Base-by-base conservation (phyloP, 2,797 vertebrate genomes). In the Phalloptychus januarius region DNA sequence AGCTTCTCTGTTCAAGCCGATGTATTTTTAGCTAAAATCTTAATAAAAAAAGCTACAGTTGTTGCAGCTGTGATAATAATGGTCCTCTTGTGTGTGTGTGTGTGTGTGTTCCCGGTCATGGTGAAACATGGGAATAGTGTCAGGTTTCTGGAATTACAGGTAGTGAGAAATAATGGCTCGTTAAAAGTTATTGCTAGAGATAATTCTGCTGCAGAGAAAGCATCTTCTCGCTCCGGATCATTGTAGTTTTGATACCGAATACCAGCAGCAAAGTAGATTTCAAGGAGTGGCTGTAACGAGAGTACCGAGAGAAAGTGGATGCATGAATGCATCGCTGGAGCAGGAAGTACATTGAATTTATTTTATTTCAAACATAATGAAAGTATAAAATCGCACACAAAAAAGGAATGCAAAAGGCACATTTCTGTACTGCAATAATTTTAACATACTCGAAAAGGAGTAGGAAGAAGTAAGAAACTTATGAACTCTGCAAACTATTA, bases 131-230 rank as follows among this genome's bases (percentile, higher is more conserved):
- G 23, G 56, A 78, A 46, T 25, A 4, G 86, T 67, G 52, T 93
- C 83, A 33, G 15, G 71, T 91, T 88, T 86, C 80, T 52, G 1
- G 11, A 71, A 13, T 71, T 31, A 54, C 28, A 18, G 8, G 67
- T 45, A 87, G 44, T 77, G 85, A 85, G 88, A 90, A 88, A 90
- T 84, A 46, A 75, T 76, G 74, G 71, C 54, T 75, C 75, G 72
- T 81, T 56, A 52, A 69, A 69, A 6, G 7, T 78, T 75, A 77
- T 80, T 2, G 33, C 79, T 81, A 38, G 65, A 70, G 72, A 82
- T 81, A 76, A 71, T 82, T 65, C n/a, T 74, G 36, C 79, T 56
- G 48, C 77, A 61, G 42, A 31, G 12, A 48, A 52, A 71, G 65
- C 56, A 13, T 38, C 12, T 18, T 5, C 28, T 63, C 72, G 50